Conservation (phyloP, 35 echinoderm and acorn worm genomes). For the Apostichopus californicus region DNA sequence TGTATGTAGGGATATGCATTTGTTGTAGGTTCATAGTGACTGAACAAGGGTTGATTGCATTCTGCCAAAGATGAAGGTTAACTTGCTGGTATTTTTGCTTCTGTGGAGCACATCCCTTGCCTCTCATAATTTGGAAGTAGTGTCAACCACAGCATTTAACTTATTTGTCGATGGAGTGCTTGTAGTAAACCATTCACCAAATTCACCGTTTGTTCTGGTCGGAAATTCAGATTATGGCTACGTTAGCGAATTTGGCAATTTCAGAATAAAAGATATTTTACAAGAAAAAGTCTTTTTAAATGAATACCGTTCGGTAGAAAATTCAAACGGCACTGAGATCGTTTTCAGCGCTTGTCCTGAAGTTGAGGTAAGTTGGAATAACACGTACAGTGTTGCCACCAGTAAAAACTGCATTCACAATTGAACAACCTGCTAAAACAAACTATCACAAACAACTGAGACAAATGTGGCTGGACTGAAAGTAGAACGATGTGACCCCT, state of each 20-base stretch:
- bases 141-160: constrained; percentile 24
- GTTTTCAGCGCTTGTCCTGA: background rate
- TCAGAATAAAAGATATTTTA: constrained; percentile 73
- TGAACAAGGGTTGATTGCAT: too few species aligned
- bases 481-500: too few species aligned
- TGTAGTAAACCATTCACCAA: constrained; percentile 65
- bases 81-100: background rate
- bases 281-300: constrained; percentile 61
- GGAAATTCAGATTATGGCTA: constrained; percentile 53
- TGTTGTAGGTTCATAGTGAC: too few species aligned
- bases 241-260: constrained; percentile 71
- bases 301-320: constrained; percentile 18
- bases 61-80: too few species aligned
- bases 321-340: background rate
- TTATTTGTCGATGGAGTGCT: constrained; percentile 12
- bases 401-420: too few species aligned
- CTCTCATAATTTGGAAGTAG: background rate
- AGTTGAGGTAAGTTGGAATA: constrained; percentile 22
- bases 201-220: constrained; percentile 75
- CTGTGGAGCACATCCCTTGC: background rate
- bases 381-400: too few species aligned
- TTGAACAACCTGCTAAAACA: too few species aligned
- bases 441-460: too few species aligned
- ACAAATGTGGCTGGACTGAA: too few species aligned
- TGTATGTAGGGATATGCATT: too few species aligned